Evolutionary conservation across 2,888 invertebrate species (phyloP), one percentile per base, ranked within the genome.

Genomic region (Argynnis bischoffii): DNA sequence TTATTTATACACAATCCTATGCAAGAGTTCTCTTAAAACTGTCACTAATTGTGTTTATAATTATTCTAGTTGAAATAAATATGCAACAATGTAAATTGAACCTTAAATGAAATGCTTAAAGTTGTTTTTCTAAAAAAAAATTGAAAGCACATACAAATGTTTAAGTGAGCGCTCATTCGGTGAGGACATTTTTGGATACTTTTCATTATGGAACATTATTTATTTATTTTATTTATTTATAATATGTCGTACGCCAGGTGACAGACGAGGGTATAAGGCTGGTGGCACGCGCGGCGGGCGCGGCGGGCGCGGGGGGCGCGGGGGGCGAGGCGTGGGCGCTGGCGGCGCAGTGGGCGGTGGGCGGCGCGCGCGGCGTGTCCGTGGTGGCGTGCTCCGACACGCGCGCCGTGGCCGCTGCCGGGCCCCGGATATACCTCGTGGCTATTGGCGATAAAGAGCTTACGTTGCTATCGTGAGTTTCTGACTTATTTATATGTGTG

Each of bases 321-420:
- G 95, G 67, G 96, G 98, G 95, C 93, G 93, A 93, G 91, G 41
- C 94, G 11, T 41, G 35, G 35, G 35, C 94, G 95, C 59, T 97
- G 11, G 26, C 93, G 93, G 93, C 92, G 41, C 94, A 93, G 63
- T 51, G 50, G 50, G n/a, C 4, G 31, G 61, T 18, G 96, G 93
- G 41, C 88, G 94, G 67, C 96, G 97, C 91, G 96, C 76, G 95
- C 74, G 96, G 95, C 67, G 96, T 99, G 78, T 97, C 97, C 75
- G 97, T 99, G 15, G 98, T 98, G 2, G 96, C 97, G 3, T 97
- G 97, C 84, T 96, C 97, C 82, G 93, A 92, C 11, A 89, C 93
- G 8, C 98, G 98, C 85, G 94, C 97, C 56, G 95, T 98, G 18
- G 96, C 97, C 77, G 98, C 98, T 0, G 96, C 97, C 14, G 98